These are phyloP conservation scores for Triplophysa yarkandensis DNA, from an alignment of 2,797 vertebrate species.

Conservation along the genomic window DNA sequence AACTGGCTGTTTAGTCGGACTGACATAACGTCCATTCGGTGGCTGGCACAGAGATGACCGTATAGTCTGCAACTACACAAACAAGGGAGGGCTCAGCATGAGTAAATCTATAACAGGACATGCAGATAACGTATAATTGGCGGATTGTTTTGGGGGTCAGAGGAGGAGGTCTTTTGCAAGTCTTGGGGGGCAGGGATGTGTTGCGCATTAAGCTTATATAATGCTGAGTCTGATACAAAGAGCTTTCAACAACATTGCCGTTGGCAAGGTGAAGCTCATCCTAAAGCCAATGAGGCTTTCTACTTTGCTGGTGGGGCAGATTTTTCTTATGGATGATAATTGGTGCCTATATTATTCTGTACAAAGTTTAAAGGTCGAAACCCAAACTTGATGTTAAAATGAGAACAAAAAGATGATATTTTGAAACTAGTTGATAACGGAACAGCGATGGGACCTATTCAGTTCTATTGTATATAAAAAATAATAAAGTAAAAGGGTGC, in stretches of 20 bases:
- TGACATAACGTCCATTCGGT: conserved; percentile 27
- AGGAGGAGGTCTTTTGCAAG: conserved; percentile 41
- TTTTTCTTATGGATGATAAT: conserved; percentile 5
- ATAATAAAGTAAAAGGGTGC: no score
- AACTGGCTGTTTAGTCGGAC: conserved; percentile 4
- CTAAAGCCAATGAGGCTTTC: neutral
- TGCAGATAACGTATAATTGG: conserved; percentile 17
- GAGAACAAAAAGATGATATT: neutral
- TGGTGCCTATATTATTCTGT: neutral
- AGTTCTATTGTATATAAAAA: no score
- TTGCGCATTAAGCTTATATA: conserved; percentile 44
- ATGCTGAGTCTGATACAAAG: conserved; percentile 33
- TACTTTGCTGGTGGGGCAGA: conserved; percentile 5
- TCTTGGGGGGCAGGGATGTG: conserved; percentile 38
- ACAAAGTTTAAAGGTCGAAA: neutral
- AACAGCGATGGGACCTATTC: no score
- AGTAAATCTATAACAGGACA: conserved; percentile 30
- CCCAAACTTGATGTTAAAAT: neutral
- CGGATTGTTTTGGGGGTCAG: conserved; percentile 33
- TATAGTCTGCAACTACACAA: conserved; percentile 38
- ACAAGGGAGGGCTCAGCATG: conserved; percentile 42
- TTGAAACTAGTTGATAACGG: no score
- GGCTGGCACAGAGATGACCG: conserved; percentile 47
- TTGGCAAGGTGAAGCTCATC: conserved; percentile 31
- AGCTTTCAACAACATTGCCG: conserved; percentile 19